Percentiles rank a stretch among this genome's conserved stretches.
These are phyloP conservation scores for Cheiracanthium punctorium DNA, from an alignment of 2,888 invertebrate genomes.

Conservation along the genomic window DNA sequence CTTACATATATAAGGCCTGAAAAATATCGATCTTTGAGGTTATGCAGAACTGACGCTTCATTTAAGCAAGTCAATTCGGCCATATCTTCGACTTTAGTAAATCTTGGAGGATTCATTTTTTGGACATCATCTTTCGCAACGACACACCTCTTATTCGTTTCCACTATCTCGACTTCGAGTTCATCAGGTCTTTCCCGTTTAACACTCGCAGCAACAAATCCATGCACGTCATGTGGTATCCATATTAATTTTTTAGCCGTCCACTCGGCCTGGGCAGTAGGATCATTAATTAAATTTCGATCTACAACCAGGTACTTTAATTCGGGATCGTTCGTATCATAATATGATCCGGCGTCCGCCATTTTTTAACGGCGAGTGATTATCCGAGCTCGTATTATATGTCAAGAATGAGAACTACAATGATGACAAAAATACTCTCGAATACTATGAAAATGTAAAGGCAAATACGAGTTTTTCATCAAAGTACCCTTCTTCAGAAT, in stretches of 20 bases:
- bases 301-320: conserved; percentile 97
- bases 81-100: conserved; percentile 99
- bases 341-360: conserved; percentile 67
- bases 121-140: conserved; percentile 98
- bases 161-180: conserved; percentile 96
- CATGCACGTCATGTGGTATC: conserved; percentile 98
- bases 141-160: conserved; percentile 93
- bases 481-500: neutral
- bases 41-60: conserved; percentile 99
- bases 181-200: conserved; percentile 96
- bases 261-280: conserved; percentile 99
- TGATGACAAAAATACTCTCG: neutral
- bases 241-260: conserved; percentile 98
- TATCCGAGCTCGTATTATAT: neutral
- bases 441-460: neutral
- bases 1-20: conserved; percentile 99
- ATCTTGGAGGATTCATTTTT: conserved; percentile 99
- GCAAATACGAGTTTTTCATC: conserved; percentile 3
- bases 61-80: conserved; percentile 99
- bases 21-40: conserved; percentile 99
- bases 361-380: conserved; percentile 39
- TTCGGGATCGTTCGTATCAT: conserved; percentile 74
- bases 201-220: conserved; percentile 97
- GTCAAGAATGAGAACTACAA: neutral
- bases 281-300: conserved; percentile 96